phyloP scores from a whole-genome alignment of 2,797 vertebrate species.

The Enoplosus armatus region DNA sequence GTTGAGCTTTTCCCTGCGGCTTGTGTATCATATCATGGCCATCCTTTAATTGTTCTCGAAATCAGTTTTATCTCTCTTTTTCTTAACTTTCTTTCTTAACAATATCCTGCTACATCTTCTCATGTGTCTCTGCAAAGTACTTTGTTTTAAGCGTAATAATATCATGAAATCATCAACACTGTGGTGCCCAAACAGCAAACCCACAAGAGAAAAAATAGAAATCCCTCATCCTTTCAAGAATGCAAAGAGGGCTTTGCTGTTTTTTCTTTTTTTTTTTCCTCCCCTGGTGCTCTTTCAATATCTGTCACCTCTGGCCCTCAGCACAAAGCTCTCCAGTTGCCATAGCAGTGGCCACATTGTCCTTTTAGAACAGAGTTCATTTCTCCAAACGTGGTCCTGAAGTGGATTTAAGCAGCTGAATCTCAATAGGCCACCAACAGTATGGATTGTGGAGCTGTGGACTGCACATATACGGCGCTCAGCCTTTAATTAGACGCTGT shows the following conservation, averaged over 20 bases:
- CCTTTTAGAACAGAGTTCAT: constrained; percentile 70
- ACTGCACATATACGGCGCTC: not conserved
- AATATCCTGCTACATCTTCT: constrained; percentile 10
- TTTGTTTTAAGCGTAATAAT: constrained; percentile 32
- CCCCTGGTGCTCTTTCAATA: constrained; percentile 70
- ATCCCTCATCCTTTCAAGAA: constrained; percentile 67
- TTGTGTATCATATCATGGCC: constrained; percentile 31
- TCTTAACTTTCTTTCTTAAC: not conserved
- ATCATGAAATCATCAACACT: constrained; percentile 37
- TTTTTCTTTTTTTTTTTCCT: constrained; percentile 53
- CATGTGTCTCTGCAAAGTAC: constrained; percentile 7
- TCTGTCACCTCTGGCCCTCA: constrained; percentile 78
- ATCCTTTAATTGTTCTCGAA: constrained; percentile 5
- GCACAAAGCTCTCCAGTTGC: constrained; percentile 77
- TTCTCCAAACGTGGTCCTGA: constrained; percentile 59
- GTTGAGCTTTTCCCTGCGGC: constrained; percentile 32
- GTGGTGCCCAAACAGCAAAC: constrained; percentile 29
- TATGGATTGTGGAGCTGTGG: constrained; percentile 37
- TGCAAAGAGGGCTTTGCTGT: constrained; percentile 69
- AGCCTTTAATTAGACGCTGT: constrained; percentile 36
- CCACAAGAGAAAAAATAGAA: constrained; percentile 39
- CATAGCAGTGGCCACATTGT: constrained; percentile 79
- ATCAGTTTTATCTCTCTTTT: not conserved
- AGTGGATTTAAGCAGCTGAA: constrained; percentile 67
- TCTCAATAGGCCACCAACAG: constrained; percentile 57